These are phyloP conservation scores for Menidia beryllina DNA, from an alignment of 2,113 vertebrate species.

Conservation along the genomic window DNA sequence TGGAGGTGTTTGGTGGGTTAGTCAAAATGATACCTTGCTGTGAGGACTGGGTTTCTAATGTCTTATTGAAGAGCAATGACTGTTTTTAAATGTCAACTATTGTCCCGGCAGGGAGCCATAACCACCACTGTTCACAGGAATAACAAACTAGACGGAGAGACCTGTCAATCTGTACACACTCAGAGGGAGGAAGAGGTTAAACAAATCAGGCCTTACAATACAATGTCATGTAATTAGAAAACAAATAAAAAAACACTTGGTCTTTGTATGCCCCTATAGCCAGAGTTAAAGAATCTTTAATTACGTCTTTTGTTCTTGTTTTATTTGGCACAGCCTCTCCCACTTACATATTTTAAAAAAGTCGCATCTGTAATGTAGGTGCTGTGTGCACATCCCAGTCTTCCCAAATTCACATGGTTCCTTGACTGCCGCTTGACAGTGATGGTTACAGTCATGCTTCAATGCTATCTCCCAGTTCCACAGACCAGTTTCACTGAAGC, in stretches of 20 bases:
- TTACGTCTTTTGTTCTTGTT: not conserved
- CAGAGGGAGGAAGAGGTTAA: conserved; percentile 22
- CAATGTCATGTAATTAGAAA: conserved; percentile 35
- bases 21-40: conserved; percentile 50
- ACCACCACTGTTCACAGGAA: conserved; percentile 1
- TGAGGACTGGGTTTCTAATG: conserved; percentile 47
- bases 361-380: conserved; percentile 46
- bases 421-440: conserved; percentile 56
- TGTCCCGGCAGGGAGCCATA: conserved; percentile 25
- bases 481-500: conserved; percentile 78
- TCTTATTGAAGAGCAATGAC: conserved; percentile 21
- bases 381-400: conserved; percentile 10
- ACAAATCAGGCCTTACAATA: conserved; percentile 16
- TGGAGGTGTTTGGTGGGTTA: conserved; percentile 56
- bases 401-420: conserved; percentile 35
- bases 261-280: conserved; percentile 22
- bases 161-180: conserved; percentile 10
- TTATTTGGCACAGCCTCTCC: conserved; percentile 42
- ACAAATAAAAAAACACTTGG: not conserved
- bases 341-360: conserved; percentile 54
- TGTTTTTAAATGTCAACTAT: conserved; percentile 73
- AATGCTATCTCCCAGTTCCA: conserved; percentile 72
- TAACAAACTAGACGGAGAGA: conserved; percentile 12
- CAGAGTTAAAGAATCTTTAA: conserved; percentile 27
- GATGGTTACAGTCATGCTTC: conserved; percentile 40